A percentile compares a stretch with the other conserved stretches of the same genome.
phyloP scores from a whole-genome alignment of 2,797 vertebrate genomes.

The Neosilurus mollespiculum region DNA sequence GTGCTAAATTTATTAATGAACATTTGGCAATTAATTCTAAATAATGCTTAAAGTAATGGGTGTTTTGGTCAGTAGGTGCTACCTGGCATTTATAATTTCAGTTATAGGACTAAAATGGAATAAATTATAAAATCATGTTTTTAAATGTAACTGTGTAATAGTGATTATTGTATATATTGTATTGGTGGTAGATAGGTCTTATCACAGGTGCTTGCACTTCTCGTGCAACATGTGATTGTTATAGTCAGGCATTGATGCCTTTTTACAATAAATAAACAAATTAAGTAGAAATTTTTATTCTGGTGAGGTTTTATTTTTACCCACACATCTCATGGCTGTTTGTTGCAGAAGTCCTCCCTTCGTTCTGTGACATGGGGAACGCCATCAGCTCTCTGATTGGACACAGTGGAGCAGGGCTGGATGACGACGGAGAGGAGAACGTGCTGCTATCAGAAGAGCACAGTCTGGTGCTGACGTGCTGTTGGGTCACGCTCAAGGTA shows the following conservation, averaged over 20 bases:
- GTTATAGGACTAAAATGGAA: neutral
- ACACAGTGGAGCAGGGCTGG: slow-evolving; percentile 63
- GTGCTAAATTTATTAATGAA: neutral
- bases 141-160: no score
- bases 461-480: slow-evolving; percentile 86
- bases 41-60: neutral
- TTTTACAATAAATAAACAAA: neutral
- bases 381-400: slow-evolving; percentile 82
- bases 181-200: neutral
- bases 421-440: slow-evolving; percentile 70
- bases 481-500: slow-evolving; percentile 93
- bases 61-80: neutral
- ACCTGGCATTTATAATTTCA: neutral
- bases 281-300: neutral
- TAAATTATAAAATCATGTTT: neutral
- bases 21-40: neutral
- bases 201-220: neutral
- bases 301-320: neutral
- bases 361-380: slow-evolving; percentile 88
- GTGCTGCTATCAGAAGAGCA: slow-evolving; percentile 86
- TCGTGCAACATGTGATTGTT: neutral
- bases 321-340: neutral
- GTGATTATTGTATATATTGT: neutral
- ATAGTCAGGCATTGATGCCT: neutral
- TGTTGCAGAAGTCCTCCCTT: slow-evolving; percentile 77